Evolutionary conservation across 2,113 vertebrate genomes (phyloP).

Genomic region (Etheostoma cragini): DNA sequence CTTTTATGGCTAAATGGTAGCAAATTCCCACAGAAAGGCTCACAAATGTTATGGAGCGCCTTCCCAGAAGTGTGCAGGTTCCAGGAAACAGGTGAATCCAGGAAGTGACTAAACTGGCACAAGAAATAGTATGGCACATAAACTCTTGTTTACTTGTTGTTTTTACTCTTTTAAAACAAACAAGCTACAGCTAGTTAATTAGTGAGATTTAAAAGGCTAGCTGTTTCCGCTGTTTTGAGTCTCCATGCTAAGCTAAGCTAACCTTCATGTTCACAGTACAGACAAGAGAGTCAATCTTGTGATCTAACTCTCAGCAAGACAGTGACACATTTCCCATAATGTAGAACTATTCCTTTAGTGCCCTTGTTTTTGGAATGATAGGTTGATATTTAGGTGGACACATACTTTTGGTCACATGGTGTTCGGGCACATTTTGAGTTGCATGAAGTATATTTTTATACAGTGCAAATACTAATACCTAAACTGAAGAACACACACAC

Average conservation of each 20-base stretch:
- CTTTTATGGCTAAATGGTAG: background rate
- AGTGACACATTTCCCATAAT: background rate
- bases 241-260: background rate
- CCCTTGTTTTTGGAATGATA: background rate
- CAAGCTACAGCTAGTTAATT: background rate
- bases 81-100: background rate
- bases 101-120: background rate
- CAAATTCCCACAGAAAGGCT: background rate
- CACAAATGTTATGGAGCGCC: background rate
- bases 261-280: background rate
- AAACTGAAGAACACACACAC: too few relatives aligned
- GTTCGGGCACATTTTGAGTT: background rate
- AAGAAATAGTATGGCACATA: background rate
- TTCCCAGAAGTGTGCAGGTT: background rate
- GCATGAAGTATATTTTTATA: background rate
- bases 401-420: background rate
- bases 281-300: background rate
- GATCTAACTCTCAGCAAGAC: background rate
- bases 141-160: background rate
- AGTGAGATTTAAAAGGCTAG: background rate
- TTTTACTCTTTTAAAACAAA: background rate
- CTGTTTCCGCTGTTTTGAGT: background rate
- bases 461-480: background rate
- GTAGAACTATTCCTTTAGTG: background rate
- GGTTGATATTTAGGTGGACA: background rate